A percentile compares a stretch with the other conserved stretches of the same genome.
Conservation (phyloP, 2,888 invertebrate species). For the Drosophila neotestacea region DNA sequence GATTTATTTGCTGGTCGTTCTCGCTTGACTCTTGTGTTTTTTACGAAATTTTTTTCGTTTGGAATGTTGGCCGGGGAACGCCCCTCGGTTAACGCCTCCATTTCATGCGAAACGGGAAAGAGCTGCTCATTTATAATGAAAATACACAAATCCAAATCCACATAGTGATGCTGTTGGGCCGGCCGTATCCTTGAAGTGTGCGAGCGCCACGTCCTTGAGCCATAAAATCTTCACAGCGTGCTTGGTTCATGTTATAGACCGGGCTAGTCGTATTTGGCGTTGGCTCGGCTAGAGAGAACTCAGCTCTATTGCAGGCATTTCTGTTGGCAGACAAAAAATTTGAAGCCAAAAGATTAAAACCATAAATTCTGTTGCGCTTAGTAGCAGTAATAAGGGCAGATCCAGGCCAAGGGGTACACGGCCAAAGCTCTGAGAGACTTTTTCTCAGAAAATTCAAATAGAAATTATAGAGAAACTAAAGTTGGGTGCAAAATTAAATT, state of each 20-base stretch:
- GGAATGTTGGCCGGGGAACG: slow-evolving; percentile 43
- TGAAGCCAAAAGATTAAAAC: slow-evolving; percentile 77
- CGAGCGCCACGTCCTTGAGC: slow-evolving; percentile 73
- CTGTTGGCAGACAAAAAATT: slow-evolving; percentile 57
- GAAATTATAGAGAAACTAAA: slow-evolving; percentile 22
- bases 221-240: slow-evolving; percentile 62
- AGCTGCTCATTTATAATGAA: slow-evolving; percentile 65
- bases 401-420: slow-evolving; percentile 8
- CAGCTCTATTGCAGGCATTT: slow-evolving; percentile 53
- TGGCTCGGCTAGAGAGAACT: slow-evolving; percentile 22
- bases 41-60: slow-evolving; percentile 29
- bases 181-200: slow-evolving; percentile 58
- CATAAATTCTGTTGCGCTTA: slow-evolving; percentile 74
- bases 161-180: slow-evolving; percentile 37
- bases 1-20: slow-evolving; percentile 70
- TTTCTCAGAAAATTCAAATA: slow-evolving; percentile 30
- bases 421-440: not conserved
- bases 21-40: slow-evolving; percentile 45
- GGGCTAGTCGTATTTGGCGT: slow-evolving; percentile 45
- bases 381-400: slow-evolving; percentile 26
- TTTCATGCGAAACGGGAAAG: slow-evolving; percentile 20
- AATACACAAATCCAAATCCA: slow-evolving; percentile 69
- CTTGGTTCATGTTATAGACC: slow-evolving; percentile 50
- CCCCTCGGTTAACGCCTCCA: slow-evolving; percentile 59
- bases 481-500: slow-evolving; percentile 40